A percentile compares a stretch with the other conserved stretches of the same genome.
Evolutionary conservation across 2,113 vertebrate species (phyloP).

Genomic region (Orthonyx spaldingii): DNA sequence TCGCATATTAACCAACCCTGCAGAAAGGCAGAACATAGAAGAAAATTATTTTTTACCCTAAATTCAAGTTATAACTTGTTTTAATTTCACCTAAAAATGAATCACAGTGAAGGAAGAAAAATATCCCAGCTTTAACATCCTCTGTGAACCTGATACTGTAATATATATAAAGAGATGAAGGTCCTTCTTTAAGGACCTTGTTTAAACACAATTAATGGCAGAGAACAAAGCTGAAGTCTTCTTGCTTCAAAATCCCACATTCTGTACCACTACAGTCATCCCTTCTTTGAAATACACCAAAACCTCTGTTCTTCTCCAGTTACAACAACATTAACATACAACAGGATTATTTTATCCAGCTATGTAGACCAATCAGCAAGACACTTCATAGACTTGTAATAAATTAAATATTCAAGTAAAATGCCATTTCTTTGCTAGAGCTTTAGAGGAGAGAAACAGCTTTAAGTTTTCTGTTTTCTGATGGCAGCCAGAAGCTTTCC

Average conservation of each 20-base stretch:
- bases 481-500: neutral
- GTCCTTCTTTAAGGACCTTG: neutral
- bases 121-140: neutral
- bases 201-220: neutral
- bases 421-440: neutral
- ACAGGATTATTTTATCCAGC: neutral
- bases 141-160: neutral
- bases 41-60: neutral
- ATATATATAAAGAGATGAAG: neutral
- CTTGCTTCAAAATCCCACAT: neutral
- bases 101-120: neutral
- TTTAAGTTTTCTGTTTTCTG: neutral
- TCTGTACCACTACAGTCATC: neutral
- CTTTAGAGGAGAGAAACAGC: neutral
- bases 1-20: conserved; percentile 96
- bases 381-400: neutral
- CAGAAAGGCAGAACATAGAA: neutral
- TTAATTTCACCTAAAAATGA: neutral
- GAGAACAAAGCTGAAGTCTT: neutral
- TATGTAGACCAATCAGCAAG: neutral
- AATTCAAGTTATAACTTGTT: neutral
- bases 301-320: neutral
- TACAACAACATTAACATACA: neutral
- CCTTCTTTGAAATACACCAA: neutral
- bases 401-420: neutral